These are phyloP conservation scores for Toxonevra muliebris DNA, from an alignment of 2,888 invertebrate genomes.

Conservation along the genomic window DNA sequence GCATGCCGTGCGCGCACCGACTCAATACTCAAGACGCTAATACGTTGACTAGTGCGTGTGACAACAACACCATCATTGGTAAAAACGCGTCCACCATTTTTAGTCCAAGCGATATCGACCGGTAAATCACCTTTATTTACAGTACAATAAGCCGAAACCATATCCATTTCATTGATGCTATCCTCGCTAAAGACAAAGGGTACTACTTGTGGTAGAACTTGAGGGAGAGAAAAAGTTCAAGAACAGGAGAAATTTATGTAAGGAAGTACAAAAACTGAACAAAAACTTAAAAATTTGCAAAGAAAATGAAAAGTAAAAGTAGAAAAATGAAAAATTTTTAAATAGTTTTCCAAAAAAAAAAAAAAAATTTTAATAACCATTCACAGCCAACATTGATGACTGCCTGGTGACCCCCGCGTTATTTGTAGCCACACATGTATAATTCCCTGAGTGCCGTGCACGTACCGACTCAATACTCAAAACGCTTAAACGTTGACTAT, in stretches of 20 bases:
- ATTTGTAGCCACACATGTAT: conserved; percentile 72
- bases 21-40: conserved; percentile 74
- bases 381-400: conserved; percentile 69
- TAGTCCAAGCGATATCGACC: conserved; percentile 75
- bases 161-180: conserved; percentile 73
- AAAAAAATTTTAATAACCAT: conserved; percentile 65
- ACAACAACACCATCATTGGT: conserved; percentile 67
- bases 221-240: conserved; percentile 24
- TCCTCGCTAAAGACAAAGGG: conserved; percentile 76
- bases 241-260: not conserved
- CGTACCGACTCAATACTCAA: conserved; percentile 72
- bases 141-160: conserved; percentile 73
- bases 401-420: conserved; percentile 69
- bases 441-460: conserved; percentile 71
- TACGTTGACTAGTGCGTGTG: conserved; percentile 50
- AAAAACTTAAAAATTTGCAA: not conserved
- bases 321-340: conserved; percentile 9
- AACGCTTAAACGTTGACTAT: conserved; percentile 72
- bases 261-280: not conserved
- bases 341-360: not conserved
- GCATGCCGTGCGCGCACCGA: conserved; percentile 73
- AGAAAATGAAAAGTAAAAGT: not conserved
- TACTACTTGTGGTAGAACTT: conserved; percentile 76
- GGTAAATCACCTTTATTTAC: conserved; percentile 80
- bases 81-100: conserved; percentile 63